These are phyloP conservation scores for Sclerodermus sp. DNA, from an alignment of 2,888 invertebrate species.

Conservation along the genomic window DNA sequence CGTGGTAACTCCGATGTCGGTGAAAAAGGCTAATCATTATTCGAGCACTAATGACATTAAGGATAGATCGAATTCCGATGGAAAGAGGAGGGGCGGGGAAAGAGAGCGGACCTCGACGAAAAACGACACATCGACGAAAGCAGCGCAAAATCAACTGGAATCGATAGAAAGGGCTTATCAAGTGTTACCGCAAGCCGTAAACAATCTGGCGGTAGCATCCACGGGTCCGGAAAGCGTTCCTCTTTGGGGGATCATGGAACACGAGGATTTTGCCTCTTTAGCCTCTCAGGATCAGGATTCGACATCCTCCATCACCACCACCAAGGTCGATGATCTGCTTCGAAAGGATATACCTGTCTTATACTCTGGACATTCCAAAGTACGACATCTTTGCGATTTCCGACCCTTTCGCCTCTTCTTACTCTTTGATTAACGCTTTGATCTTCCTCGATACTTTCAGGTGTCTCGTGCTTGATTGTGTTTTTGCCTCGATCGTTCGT, in stretches of 20 bases:
- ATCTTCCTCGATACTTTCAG: too few species aligned
- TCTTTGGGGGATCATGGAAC: conserved; percentile 55
- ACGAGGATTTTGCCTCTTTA: conserved; percentile 42
- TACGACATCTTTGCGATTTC: too few species aligned
- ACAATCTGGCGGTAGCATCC: conserved; percentile 50
- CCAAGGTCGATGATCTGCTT: neutral
- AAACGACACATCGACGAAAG: conserved; percentile 52
- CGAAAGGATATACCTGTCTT: conserved; percentile 31
- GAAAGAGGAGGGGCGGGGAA: conserved; percentile 47
- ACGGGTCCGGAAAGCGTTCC: conserved; percentile 46
- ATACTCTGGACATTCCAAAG: conserved; percentile 69
- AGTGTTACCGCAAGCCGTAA: conserved; percentile 53
- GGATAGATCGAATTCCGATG: conserved; percentile 35
- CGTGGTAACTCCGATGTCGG: conserved; percentile 77
- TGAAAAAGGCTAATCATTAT: conserved; percentile 1
- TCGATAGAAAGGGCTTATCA: conserved; percentile 51
- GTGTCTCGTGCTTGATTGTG: too few species aligned
- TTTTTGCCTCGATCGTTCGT: too few species aligned
- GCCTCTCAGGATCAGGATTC: conserved; percentile 7
- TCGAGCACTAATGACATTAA: conserved; percentile 9
- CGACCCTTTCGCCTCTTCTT: too few species aligned
- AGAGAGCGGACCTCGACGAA: conserved; percentile 33
- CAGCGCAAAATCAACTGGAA: conserved; percentile 30
- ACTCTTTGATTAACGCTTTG: too few species aligned
- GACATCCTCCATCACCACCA: conserved; percentile 4